Evolutionary conservation across 2,888 invertebrate genomes (phyloP).

Genomic region (Periphyllus acericola): DNA sequence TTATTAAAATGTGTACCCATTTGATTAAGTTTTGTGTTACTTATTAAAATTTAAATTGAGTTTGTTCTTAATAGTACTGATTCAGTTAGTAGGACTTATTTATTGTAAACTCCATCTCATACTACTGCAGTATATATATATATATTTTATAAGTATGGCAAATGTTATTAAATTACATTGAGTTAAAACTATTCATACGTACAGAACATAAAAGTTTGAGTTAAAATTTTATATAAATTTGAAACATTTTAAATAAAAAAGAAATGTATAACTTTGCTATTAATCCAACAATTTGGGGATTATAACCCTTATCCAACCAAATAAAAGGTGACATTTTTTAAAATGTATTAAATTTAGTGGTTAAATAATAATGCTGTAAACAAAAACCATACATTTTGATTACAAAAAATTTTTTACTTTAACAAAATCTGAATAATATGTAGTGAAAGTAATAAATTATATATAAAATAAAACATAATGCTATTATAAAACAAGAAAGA

Average conservation of each 20-base stretch:
- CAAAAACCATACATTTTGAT: background rate
- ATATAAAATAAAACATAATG: background rate
- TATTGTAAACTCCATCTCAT: no score
- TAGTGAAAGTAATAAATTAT: background rate
- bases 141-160: no score
- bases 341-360: background rate
- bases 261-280: conserved; percentile 4
- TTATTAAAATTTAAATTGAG: background rate
- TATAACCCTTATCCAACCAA: background rate
- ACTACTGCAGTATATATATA: no score
- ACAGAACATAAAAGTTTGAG: background rate
- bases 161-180: no score
- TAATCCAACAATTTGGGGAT: background rate
- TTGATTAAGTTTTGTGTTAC: background rate
- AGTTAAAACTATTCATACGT: background rate
- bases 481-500: background rate
- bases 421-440: background rate
- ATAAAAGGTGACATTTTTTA: background rate
- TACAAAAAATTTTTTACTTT: background rate
- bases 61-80: background rate
- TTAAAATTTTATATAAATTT: background rate
- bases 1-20: background rate
- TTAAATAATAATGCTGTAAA: background rate
- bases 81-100: background rate
- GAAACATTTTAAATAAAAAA: background rate